Conservation (phyloP, 2,113 vertebrate species). For the Lepisosteus oculatus region DNA sequence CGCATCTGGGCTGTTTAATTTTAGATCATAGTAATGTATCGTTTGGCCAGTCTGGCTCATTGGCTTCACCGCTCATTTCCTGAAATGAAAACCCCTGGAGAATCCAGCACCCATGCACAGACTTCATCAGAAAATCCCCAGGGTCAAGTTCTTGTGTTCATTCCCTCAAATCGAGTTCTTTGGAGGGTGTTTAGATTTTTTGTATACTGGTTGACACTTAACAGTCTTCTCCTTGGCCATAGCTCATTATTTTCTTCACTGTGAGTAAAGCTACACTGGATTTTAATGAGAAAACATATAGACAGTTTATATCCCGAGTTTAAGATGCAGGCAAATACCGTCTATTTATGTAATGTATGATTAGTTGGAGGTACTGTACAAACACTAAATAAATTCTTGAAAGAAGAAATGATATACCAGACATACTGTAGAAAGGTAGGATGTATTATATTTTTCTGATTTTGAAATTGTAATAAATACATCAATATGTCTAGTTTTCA, state of each 20-base stretch:
- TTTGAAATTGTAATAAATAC: too few relatives aligned
- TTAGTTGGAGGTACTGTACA: too few relatives aligned
- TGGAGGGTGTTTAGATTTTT: background rate
- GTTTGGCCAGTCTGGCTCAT: slow-evolving; percentile 24
- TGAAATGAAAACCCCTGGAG: slow-evolving; percentile 32
- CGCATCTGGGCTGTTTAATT: slow-evolving; percentile 30
- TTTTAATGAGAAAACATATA: too few relatives aligned
- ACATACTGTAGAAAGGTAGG: too few relatives aligned
- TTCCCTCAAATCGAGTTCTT: background rate
- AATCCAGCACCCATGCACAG: slow-evolving; percentile 22
- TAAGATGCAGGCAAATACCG: too few relatives aligned
- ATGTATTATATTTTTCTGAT: too few relatives aligned
- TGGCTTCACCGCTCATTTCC: slow-evolving; percentile 31
- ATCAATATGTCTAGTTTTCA: too few relatives aligned
- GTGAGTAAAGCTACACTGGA: background rate
- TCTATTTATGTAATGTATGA: too few relatives aligned
- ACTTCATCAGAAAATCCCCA: background rate
- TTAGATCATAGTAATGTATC: slow-evolving; percentile 23
- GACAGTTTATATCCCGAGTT: too few relatives aligned
- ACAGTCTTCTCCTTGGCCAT: background rate
- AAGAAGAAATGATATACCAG: too few relatives aligned
- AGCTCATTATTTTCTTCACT: background rate
- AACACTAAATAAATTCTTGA: too few relatives aligned
- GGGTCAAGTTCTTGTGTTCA: background rate
- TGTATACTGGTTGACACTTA: too few relatives aligned